A percentile compares a stretch with the other conserved stretches of the same genome.
phyloP scores from a whole-genome alignment of 2,888 invertebrate species.

The Caenorhabditis imperialis region DNA sequence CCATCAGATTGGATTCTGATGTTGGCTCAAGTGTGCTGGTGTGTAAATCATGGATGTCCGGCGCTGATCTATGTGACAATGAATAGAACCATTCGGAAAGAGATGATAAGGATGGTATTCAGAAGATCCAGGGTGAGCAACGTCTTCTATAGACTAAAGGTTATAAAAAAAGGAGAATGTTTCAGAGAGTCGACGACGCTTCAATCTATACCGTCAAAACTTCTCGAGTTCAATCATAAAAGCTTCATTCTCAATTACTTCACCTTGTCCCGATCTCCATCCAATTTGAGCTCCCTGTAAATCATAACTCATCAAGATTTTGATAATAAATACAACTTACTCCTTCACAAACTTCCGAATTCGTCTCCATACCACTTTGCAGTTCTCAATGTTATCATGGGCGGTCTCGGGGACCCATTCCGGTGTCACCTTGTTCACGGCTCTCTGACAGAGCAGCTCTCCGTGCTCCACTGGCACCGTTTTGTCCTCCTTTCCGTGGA shows the following conservation, averaged over 20 bases:
- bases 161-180: no score
- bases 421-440: constrained; percentile 50
- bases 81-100: constrained; percentile 11
- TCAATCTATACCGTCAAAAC: constrained; percentile 1
- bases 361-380: constrained; percentile 61
- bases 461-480: constrained; percentile 68
- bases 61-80: constrained; percentile 27
- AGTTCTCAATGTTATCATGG: constrained; percentile 69
- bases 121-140: no score
- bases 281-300: constrained; percentile 32
- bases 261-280: background rate
- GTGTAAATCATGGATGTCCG: constrained; percentile 11
- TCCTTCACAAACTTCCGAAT: constrained; percentile 63
- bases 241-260: background rate
- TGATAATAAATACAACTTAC: constrained; percentile 26
- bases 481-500: constrained; percentile 67
- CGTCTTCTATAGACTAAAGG: no score
- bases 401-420: constrained; percentile 62
- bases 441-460: constrained; percentile 50
- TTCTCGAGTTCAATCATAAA: no score
- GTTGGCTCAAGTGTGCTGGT: constrained; percentile 9
- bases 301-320: background rate
- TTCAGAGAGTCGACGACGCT: constrained; percentile 6
- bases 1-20: constrained; percentile 28
- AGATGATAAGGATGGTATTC: background rate